Evolutionary conservation across 2,797 vertebrate genomes (phyloP).

Genomic region (Erpetoichthys calabaricus): DNA sequence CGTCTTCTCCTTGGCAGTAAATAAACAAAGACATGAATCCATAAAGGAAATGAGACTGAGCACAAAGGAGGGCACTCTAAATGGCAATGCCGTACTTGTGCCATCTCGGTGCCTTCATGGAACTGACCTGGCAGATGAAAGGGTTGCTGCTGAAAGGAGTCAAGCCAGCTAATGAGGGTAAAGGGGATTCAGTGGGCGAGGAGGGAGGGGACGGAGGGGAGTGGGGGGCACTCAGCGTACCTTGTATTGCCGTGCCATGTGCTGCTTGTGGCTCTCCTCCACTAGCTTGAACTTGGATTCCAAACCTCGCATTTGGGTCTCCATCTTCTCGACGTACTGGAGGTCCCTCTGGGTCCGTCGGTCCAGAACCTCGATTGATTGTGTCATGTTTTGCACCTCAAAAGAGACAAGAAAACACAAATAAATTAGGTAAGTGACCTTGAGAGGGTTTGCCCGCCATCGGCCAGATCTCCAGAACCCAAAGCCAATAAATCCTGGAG

Average conservation of each 20-base stretch:
- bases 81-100: too few species aligned
- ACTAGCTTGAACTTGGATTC: slow-evolving; percentile 95
- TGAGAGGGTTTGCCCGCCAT: too few species aligned
- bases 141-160: fast-evolving
- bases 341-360: slow-evolving; percentile 89
- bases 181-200: not conserved
- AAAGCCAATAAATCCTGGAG: not conserved
- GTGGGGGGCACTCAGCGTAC: slow-evolving; percentile 32
- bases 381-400: slow-evolving; percentile 98
- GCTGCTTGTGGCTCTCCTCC: slow-evolving; percentile 94
- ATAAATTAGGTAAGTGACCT: too few species aligned
- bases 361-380: slow-evolving; percentile 95
- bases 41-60: too few species aligned
- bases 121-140: fast-evolving
- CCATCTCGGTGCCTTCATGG: not conserved
- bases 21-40: too few species aligned
- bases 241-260: slow-evolving; percentile 97
- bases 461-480: not conserved
- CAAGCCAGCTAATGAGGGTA: too few species aligned
- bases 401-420: slow-evolving; percentile 1
- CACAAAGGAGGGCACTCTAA: too few species aligned
- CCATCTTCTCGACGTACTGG: slow-evolving; percentile 97
- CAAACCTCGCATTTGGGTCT: slow-evolving; percentile 88
- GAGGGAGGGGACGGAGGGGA: too few species aligned
- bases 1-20: too few species aligned